Percentiles rank a stretch among this genome's conserved stretches.
Conservation (phyloP, 2,797 vertebrate genomes). For the Scleropages formosus region DNA sequence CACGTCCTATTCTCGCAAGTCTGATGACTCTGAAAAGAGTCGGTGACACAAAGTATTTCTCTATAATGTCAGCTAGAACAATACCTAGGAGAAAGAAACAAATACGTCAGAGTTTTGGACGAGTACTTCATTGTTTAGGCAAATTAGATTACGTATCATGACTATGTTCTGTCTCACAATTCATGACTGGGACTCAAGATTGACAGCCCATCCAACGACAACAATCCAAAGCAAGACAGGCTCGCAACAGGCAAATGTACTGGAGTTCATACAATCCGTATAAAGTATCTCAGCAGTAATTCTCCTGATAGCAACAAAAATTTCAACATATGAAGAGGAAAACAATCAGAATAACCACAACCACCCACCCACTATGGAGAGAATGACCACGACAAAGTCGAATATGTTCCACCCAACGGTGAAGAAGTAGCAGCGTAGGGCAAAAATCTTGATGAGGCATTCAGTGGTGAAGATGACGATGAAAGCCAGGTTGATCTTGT, state of each 20-base stretch:
- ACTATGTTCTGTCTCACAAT: not conserved
- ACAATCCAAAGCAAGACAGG: slow-evolving; percentile 59
- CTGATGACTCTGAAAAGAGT: slow-evolving; percentile 97
- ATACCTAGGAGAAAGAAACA: slow-evolving; percentile 75
- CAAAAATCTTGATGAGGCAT: slow-evolving; percentile 88
- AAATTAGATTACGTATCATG: not conserved
- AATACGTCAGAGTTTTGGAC: slow-evolving; percentile 4
- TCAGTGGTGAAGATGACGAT: slow-evolving; percentile 92
- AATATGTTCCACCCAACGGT: slow-evolving; percentile 98
- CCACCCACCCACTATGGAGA: slow-evolving; percentile 90
- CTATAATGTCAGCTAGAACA: slow-evolving; percentile 95
- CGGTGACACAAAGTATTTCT: slow-evolving; percentile 97
- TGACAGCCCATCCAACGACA: slow-evolving; percentile 56
- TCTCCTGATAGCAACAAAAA: not conserved
- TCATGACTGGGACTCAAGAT: slow-evolving; percentile 4
- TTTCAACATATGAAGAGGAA: not conserved
- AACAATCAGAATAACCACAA: not conserved
- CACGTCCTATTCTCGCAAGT: slow-evolving; percentile 92
- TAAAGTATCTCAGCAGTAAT: not conserved
- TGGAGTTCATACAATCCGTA: not conserved
- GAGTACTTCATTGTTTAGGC: not conserved
- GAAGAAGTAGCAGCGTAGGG: slow-evolving; percentile 94
- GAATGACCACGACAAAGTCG: slow-evolving; percentile 95
- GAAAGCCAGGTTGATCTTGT: slow-evolving; percentile 93
- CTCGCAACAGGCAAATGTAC: slow-evolving; percentile 31